Base-by-base conservation (phyloP, 2,797 vertebrate genomes). In the Rousettus madagascariensis region DNA sequence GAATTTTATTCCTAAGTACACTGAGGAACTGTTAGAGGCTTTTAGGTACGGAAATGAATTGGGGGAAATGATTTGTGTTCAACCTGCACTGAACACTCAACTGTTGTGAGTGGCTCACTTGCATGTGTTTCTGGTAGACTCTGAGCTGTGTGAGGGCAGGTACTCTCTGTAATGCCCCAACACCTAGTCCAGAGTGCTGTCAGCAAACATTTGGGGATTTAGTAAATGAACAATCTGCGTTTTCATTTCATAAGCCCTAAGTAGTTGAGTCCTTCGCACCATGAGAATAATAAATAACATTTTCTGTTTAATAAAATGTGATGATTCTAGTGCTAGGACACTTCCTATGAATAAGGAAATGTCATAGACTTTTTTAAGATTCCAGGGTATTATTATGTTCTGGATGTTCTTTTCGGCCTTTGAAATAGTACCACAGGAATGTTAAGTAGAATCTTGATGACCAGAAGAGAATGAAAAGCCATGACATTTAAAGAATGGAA, bases 401-500 rank as follows among this genome's bases (percentile, higher is more conserved):
- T 46, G 33, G 49, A 68, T 68, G 15, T 80, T 46, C 75, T 74
- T 43, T 61, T 79, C 8, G 51, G 79, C 71, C 71, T 87, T 86
- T 69, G 91, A 94, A 90, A 63, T 43, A 11, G 41, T 33, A 78
- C 49, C 89, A 16, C 86, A 93, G 84, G 93, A 94, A 95, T 63
- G 89, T 38, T 77, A 74, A 95, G 66, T 86, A 83, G 90, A 74
- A 68, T 77, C 90, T 92, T 15, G 6, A 16, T 57, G 65, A 86
- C 66, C 55, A 63, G 95, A 36, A 68, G 75, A 59, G 87, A 94
- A 84, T 72, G 95, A 82, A 72, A 94, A 93, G 55, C 86, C 6
- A 1, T 69, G 95, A 75, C 83, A 94, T 94, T 90, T 78, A 61
- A 91, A 94, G 88, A 92, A 38, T 28, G 94, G 71, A 95, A 86